These are phyloP conservation scores for Tympanoctomys barrerae DNA, from an alignment of 2,797 vertebrate genomes.

Conservation along the genomic window DNA sequence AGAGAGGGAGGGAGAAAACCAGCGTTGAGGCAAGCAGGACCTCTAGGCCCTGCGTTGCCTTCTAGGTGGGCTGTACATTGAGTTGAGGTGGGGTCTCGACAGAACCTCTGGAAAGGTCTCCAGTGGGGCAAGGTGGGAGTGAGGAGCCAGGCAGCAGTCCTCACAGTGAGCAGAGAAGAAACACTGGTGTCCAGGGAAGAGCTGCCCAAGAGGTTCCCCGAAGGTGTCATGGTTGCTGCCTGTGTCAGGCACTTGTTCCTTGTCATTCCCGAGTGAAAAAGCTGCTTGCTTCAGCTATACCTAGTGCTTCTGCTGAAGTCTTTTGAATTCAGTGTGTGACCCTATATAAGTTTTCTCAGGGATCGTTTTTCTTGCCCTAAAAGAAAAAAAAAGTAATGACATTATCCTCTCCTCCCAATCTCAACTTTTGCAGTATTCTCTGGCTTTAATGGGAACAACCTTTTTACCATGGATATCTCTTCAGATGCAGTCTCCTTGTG, in stretches of 20 bases:
- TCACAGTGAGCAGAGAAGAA: not conserved
- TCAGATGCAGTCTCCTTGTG: not conserved
- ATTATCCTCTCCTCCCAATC: not conserved
- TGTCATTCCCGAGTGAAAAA: not conserved
- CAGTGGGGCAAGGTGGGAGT: not conserved
- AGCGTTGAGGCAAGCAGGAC: accelerated
- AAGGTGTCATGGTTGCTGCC: not conserved
- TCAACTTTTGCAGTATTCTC: not conserved
- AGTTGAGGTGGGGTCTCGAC: not conserved
- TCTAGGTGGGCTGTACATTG: not conserved
- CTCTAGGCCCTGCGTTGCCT: accelerated
- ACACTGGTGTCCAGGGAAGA: not conserved
- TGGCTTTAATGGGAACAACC: not conserved
- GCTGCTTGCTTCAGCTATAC: not conserved
- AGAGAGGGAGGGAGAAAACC: not conserved
- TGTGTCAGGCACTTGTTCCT: not conserved
- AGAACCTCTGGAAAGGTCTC: not conserved
- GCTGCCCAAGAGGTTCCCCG: not conserved
- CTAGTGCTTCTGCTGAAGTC: too few relatives aligned
- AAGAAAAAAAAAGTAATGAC: not conserved
- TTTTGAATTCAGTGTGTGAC: not conserved
- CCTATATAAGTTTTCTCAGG: not conserved
- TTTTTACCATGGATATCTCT: not conserved
- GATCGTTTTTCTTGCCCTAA: not conserved
- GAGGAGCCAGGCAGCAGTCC: not conserved